These are phyloP conservation scores for Lycopodina hypogea DNA, from an alignment of 37 sponge, comb jelly and placozoan species.

Conservation along the genomic window DNA sequence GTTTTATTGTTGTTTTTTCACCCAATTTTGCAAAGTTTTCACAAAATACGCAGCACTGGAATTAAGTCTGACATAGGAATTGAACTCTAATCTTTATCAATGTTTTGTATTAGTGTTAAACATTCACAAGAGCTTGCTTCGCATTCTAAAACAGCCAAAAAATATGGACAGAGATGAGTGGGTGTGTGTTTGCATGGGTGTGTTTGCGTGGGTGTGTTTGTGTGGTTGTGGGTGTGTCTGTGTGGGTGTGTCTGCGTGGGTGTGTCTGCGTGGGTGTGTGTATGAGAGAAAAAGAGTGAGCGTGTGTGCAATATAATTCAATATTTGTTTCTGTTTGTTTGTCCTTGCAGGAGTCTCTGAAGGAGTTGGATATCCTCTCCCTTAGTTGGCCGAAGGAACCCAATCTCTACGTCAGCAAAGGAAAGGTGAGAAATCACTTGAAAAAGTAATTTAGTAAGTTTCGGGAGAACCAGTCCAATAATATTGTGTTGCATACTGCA, in stretches of 20 bases:
- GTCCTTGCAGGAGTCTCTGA: constrained; percentile 67
- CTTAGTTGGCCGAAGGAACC: constrained; percentile 74
- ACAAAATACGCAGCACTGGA: no score
- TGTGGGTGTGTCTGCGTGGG: constrained; percentile 6
- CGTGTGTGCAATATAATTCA: not conserved
- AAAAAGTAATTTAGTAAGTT: no score
- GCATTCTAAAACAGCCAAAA: no score
- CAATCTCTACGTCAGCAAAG: constrained; percentile 72
- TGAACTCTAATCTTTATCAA: no score
- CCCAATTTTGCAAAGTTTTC: no score
- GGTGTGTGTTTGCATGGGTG: not conserved
- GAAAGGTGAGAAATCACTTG: constrained; percentile 59
- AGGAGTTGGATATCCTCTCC: constrained; percentile 61
- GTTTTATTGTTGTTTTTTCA: no score
- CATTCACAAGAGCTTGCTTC: no score
- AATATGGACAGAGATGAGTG: no score
- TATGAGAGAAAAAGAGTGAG: not conserved
- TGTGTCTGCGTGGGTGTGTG: constrained; percentile 10
- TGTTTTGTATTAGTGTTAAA: no score
- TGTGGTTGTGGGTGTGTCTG: constrained; percentile 1
- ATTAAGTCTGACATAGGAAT: no score
- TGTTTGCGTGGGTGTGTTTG: not conserved
- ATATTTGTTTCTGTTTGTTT: not conserved
- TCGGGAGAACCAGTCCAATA: no score
- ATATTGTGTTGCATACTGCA: no score